Percentiles rank a stretch among this genome's conserved stretches.
These are phyloP conservation scores for Regulus satrapa DNA, from an alignment of 2,113 vertebrate genomes.

Conservation along the genomic window DNA sequence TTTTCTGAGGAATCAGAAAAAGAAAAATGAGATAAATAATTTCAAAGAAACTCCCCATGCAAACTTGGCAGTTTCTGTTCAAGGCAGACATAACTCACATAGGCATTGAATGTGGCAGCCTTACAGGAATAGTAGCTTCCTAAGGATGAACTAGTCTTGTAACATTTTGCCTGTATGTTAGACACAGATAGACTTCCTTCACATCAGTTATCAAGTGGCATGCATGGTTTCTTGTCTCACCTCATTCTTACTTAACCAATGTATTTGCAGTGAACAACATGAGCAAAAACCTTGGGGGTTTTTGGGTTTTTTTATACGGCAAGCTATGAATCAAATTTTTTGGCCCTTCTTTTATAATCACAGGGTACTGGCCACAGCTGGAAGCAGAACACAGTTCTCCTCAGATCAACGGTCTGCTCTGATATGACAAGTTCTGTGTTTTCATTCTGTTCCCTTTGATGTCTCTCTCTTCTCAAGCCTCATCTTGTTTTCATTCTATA, in stretches of 20 bases:
- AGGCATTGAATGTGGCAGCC: not conserved
- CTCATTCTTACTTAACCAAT: not conserved
- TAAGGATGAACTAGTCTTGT: not conserved
- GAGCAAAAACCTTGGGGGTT: not conserved
- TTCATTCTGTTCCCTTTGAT: constrained; percentile 57
- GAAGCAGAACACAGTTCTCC: constrained; percentile 34
- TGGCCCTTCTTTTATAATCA: not conserved
- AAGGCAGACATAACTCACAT: not conserved
- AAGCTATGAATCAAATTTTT: constrained; percentile 2
- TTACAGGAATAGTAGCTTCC: not conserved
- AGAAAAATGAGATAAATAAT: not conserved
- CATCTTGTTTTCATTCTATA: constrained; percentile 65
- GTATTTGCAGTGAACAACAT: not conserved
- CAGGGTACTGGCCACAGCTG: constrained; percentile 36
- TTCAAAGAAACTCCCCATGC: not conserved
- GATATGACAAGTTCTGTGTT: constrained; percentile 54
- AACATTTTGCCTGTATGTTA: not conserved
- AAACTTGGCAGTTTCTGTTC: not conserved
- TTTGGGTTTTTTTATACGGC: not conserved
- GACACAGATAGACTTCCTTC: not conserved
- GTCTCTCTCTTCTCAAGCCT: constrained; percentile 34
- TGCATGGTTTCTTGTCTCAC: not conserved
- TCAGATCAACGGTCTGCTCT: constrained; percentile 36
- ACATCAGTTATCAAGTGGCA: not conserved
- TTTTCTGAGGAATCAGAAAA: not conserved